phyloP scores from a whole-genome alignment of 2,888 invertebrate species.

The Cheilosia impressa region DNA sequence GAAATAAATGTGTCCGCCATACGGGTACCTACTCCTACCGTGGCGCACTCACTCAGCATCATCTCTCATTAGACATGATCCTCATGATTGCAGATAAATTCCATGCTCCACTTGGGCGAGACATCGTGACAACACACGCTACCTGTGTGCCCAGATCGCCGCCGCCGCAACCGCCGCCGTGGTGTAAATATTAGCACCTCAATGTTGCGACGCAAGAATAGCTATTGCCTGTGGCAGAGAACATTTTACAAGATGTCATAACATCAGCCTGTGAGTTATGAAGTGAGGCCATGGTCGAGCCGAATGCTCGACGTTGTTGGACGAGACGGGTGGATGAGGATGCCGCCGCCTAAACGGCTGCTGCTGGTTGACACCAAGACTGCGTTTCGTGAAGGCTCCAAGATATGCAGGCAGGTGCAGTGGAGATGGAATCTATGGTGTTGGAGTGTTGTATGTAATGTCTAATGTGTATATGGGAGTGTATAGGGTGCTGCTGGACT shows the following conservation, averaged over 20 bases:
- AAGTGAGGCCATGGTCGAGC: conserved; percentile 69
- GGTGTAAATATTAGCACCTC: conserved; percentile 69
- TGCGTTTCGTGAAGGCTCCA: conserved; percentile 28
- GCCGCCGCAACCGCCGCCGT: conserved; percentile 8
- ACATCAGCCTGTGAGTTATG: conserved; percentile 67
- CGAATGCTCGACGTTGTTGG: conserved; percentile 31
- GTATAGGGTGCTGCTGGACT: conserved; percentile 25
- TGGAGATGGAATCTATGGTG: conserved; percentile 26
- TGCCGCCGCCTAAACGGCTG: conserved; percentile 59
- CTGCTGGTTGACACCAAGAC: conserved; percentile 34
- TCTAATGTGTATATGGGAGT: background rate
- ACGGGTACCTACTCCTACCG: conserved; percentile 43
- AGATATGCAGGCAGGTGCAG: conserved; percentile 63
- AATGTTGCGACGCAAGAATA: conserved; percentile 53
- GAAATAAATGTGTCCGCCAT: conserved; percentile 71
- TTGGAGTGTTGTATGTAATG: conserved; percentile 28
- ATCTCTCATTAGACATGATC: conserved; percentile 30
- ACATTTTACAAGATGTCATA: conserved; percentile 67
- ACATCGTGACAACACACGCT: conserved; percentile 69
- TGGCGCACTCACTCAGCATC: conserved; percentile 42
- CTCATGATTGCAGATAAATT: conserved; percentile 52
- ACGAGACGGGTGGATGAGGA: background rate
- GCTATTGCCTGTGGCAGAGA: conserved; percentile 43
- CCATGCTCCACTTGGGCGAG: conserved; percentile 71
- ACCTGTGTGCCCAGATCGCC: conserved; percentile 38